phyloP scores from a whole-genome alignment of 2,797 vertebrate genomes.

The Vultur gryphus region DNA sequence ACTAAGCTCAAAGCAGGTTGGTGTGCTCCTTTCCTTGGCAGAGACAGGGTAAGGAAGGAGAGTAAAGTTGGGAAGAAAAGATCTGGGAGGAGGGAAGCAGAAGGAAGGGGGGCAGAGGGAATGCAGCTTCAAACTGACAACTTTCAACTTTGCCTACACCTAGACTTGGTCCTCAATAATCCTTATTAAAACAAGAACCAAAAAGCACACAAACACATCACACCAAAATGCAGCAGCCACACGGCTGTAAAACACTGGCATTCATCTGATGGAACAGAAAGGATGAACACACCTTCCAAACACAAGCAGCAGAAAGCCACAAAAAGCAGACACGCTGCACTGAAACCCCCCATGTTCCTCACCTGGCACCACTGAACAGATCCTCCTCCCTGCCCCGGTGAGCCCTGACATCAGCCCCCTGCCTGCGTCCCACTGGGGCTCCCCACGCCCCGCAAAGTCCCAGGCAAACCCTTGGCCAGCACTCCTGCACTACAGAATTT shows the following conservation, averaged over 20 bases:
- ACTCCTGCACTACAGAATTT: accelerated
- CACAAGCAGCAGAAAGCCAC: background rate
- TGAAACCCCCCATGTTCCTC: accelerated
- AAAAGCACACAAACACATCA: background rate
- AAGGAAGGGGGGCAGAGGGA: background rate
- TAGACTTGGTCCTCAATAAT: background rate
- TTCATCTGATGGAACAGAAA: background rate
- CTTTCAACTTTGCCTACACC: background rate
- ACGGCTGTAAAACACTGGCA: background rate
- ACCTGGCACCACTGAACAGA: background rate
- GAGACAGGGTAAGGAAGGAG: background rate
- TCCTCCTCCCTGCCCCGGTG: background rate
- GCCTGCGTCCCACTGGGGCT: background rate
- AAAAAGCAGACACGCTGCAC: background rate
- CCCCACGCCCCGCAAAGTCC: accelerated
- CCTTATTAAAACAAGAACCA: background rate
- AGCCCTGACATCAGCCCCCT: background rate
- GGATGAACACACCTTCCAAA: background rate
- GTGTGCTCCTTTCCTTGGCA: background rate
- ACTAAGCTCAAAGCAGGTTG: background rate
- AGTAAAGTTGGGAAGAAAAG: background rate
- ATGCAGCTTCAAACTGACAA: background rate
- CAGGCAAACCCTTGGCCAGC: background rate
- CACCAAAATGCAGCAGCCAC: background rate
- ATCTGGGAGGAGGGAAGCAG: accelerated